These are phyloP conservation scores for Pitta sordida DNA, from an alignment of 2,113 vertebrate genomes.

Conservation along the genomic window DNA sequence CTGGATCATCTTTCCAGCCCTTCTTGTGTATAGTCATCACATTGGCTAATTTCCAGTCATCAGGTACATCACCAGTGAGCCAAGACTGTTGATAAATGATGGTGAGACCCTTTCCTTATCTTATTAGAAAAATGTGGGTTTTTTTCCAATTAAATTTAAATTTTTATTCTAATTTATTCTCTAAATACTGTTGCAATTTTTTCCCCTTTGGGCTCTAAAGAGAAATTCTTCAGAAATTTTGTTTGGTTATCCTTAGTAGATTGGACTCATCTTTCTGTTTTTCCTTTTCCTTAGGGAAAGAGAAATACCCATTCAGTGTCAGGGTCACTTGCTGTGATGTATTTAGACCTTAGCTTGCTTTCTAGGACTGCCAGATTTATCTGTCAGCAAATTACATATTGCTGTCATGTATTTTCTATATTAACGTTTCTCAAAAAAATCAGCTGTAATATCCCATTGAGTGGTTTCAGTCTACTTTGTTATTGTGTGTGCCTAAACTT, in stretches of 20 bases:
- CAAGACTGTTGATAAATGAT: no score
- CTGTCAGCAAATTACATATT: background rate
- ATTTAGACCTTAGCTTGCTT: background rate
- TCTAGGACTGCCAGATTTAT: background rate
- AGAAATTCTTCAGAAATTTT: background rate
- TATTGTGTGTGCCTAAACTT: background rate
- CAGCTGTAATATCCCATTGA: background rate
- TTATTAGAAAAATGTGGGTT: background rate
- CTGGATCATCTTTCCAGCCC: no score
- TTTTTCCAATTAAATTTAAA: background rate
- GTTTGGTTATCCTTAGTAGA: background rate
- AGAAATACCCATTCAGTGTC: background rate
- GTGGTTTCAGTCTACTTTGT: background rate
- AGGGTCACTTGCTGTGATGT: background rate
- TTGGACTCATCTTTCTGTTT: background rate
- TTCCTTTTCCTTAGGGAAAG: background rate
- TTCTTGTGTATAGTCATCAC: no score
- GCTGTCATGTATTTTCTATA: background rate
- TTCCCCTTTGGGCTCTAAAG: background rate
- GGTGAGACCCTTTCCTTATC: background rate
- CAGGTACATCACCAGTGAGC: no score
- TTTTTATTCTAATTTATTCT: background rate
- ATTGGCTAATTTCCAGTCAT: no score
- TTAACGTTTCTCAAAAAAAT: background rate
- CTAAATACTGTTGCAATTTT: background rate